Percentiles rank a stretch among this genome's conserved stretches.
These are phyloP conservation scores for Hylyphantes graminicola DNA, from an alignment of 1,140 invertebrate species.

Conservation along the genomic window DNA sequence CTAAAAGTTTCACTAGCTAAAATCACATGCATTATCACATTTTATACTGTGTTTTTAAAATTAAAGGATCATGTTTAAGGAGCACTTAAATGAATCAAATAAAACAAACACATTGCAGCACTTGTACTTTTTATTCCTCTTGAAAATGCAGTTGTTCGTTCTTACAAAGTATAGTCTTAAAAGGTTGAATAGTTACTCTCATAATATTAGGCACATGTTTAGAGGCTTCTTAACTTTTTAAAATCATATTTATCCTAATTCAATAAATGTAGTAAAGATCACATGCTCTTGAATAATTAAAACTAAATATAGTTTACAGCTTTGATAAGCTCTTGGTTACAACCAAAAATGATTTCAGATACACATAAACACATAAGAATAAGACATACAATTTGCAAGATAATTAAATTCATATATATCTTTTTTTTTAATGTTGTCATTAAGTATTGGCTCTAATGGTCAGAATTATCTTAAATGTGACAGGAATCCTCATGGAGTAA, in stretches of 20 bases:
- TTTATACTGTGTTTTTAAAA: too few species aligned
- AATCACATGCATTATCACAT: too few species aligned
- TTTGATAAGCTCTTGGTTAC: not conserved
- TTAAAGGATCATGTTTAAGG: too few species aligned
- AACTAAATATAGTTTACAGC: slow-evolving; percentile 21
- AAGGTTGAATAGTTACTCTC: slow-evolving; percentile 41
- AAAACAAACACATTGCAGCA: slow-evolving; percentile 31
- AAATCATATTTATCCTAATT: slow-evolving; percentile 26
- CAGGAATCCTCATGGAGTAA: too few species aligned
- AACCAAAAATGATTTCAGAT: not conserved
- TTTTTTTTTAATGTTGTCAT: too few species aligned
- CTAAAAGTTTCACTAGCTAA: too few species aligned
- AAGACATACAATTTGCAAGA: too few species aligned
- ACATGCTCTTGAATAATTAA: slow-evolving; percentile 47
- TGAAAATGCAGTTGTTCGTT: slow-evolving; percentile 50
- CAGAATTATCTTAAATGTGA: too few species aligned
- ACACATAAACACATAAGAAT: not conserved
- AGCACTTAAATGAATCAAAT: too few species aligned
- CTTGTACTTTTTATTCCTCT: slow-evolving; percentile 54
- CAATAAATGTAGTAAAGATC: slow-evolving; percentile 18
- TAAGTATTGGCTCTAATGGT: too few species aligned
- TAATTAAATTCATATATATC: too few species aligned
- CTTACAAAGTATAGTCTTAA: slow-evolving; percentile 43
- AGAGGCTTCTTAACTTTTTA: slow-evolving; percentile 57
- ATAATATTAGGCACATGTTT: slow-evolving; percentile 58